These are phyloP conservation scores for Columba livia DNA, from an alignment of 2,113 vertebrate species.

Conservation along the genomic window DNA sequence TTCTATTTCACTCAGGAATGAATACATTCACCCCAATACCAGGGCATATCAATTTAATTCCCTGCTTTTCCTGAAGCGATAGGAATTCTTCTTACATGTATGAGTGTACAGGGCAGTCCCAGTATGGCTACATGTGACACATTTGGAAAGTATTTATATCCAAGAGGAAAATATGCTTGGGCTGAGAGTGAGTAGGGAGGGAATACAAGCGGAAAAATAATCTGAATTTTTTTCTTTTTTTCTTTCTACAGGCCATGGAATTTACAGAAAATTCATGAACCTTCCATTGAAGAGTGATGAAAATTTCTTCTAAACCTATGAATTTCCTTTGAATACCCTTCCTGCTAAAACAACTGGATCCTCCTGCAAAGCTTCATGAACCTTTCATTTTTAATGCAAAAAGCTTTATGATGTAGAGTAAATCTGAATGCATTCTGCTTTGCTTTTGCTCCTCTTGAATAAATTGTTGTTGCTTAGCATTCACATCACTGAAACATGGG, in stretches of 20 bases:
- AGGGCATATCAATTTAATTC: background rate
- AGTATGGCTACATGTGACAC: too few relatives aligned
- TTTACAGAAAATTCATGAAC: rapidly evolving
- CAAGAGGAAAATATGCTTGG: background rate
- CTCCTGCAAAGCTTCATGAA: background rate
- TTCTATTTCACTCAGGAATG: background rate
- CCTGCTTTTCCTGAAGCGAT: background rate
- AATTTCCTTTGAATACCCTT: background rate
- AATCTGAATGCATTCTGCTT: background rate
- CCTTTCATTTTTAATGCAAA: background rate
- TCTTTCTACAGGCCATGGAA: background rate
- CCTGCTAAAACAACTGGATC: background rate
- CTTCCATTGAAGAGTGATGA: background rate
- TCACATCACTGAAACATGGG: background rate
- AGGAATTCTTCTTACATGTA: background rate
- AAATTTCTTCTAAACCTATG: background rate
- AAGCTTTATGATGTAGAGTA: background rate
- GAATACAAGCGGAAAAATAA: background rate
- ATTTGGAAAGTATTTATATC: background rate
- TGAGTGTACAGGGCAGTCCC: background rate
- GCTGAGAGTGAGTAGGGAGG: background rate
- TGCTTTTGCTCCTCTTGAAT: background rate
- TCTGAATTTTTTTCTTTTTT: background rate
- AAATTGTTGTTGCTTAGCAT: background rate
- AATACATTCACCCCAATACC: background rate